These are phyloP conservation scores for Rhinichthys osculus DNA, from an alignment of 2,797 vertebrate species.

Conservation along the genomic window DNA sequence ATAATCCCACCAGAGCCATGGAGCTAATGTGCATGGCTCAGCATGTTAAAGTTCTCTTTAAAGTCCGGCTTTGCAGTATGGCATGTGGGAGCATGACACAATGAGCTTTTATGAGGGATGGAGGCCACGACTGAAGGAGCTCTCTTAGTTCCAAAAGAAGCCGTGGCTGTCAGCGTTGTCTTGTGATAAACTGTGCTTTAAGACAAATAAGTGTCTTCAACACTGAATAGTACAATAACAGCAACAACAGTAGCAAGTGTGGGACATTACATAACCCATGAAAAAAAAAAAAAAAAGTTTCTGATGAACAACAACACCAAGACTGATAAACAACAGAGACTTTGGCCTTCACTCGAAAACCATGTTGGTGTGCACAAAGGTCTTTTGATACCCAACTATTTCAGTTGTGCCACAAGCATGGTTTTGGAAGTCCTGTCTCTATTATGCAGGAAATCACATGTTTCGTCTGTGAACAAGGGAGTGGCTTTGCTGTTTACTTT, in stretches of 20 bases:
- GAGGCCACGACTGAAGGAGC: conserved; percentile 7
- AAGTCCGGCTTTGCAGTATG: conserved; percentile 17
- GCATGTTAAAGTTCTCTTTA: conserved; percentile 6
- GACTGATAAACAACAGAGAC: conserved; percentile 14
- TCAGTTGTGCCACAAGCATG: neutral
- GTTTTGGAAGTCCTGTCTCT: neutral
- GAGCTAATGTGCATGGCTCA: neutral
- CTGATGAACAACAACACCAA: conserved; percentile 7
- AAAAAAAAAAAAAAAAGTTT: neutral
- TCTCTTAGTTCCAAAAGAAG: conserved; percentile 20
- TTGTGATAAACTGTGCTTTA: conserved; percentile 44
- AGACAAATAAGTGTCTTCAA: conserved; percentile 12
- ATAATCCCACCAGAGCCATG: conserved; percentile 28
- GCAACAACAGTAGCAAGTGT: neutral
- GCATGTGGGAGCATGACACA: conserved; percentile 34
- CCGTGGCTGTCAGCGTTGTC: conserved; percentile 12
- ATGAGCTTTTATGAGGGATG: conserved; percentile 39
- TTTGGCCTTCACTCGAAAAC: conserved; percentile 3
- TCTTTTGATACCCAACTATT: conserved; percentile 8
- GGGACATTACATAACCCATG: neutral
- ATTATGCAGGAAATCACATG: conserved; percentile 13
- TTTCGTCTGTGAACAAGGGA: conserved; percentile 25
- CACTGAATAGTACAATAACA: conserved; percentile 32
- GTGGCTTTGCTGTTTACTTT: conserved; percentile 34
- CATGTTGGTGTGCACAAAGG: conserved; percentile 36